phyloP scores from a whole-genome alignment of 2,888 invertebrate species.

The Epirrita christyi region DNA sequence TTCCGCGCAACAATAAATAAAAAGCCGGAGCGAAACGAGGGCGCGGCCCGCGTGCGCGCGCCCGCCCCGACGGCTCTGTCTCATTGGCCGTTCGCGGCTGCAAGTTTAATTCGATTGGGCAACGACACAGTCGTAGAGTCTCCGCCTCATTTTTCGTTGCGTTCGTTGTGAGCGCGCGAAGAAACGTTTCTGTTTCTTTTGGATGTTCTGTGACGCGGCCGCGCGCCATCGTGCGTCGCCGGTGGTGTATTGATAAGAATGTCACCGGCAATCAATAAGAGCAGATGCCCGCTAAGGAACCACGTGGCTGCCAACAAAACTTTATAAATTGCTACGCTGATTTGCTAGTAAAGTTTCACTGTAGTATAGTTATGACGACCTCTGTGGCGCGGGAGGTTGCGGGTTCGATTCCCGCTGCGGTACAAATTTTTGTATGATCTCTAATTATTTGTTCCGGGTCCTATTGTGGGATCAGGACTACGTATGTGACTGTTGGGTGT shows the following conservation, averaged over 20 bases:
- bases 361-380: no score
- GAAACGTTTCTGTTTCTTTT: slow-evolving; percentile 87
- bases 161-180: slow-evolving; percentile 79
- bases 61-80: slow-evolving; percentile 68
- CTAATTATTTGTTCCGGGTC: no score
- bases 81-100: slow-evolving; percentile 73
- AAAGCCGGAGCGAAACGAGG: slow-evolving; percentile 84
- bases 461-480: no score
- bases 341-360: neutral
- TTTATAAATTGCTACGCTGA: slow-evolving; percentile 1
- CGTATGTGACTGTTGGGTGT: no score
- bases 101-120: slow-evolving; percentile 64
- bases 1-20: slow-evolving; percentile 90
- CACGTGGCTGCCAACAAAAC: slow-evolving; percentile 28
- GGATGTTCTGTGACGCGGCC: slow-evolving; percentile 77
- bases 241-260: slow-evolving; percentile 86
- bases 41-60: slow-evolving; percentile 83
- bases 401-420: no score
- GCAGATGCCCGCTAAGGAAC: slow-evolving; percentile 51
- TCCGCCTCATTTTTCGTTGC: slow-evolving; percentile 81
- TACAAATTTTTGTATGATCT: no score
- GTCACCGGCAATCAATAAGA: slow-evolving; percentile 87
- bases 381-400: no score
- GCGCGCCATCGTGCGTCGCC: slow-evolving; percentile 60
- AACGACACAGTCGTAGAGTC: slow-evolving; percentile 66